Evolutionary conservation across 2,888 invertebrate species (phyloP), one percentile per base, ranked within the genome.

Genomic region (Lydus trimaculatus): DNA sequence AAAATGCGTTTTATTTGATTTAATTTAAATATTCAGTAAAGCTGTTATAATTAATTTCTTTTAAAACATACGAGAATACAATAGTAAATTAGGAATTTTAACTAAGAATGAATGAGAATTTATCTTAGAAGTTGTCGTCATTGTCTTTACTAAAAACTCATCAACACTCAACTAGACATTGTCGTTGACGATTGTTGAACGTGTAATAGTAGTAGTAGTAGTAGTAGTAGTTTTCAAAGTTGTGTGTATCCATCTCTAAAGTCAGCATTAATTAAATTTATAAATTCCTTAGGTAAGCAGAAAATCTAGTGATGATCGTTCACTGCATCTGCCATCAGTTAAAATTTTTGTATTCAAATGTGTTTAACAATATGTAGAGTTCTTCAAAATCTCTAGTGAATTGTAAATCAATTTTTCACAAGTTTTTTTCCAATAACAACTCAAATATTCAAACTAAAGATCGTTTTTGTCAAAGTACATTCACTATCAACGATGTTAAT

Each of bases 241-340:
- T 20, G 20, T 48, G 2, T 48, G 6, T 48, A 20, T 25, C n/a
- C n/a, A 7, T 20, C 11, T n/a, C n/a, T 43, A 17, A 43, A 43
- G 52, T 52, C 52, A 52, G 52, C 52, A 52, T 52, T 52, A 52
- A 52, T 52, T 52, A 52, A 52, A 52, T 52, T 52, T 52, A 52
- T 52, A 52, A 52, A 52, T 25, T 23, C 25, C 11, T 13, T 25
- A 52, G 52, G 15, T 52, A 11, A 52, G 52, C 52, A 23, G 23
- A 13, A 52, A 52, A 11, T 52, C 23, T 13, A 52, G 23, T 4
- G 13, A 4, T 28, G 28, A 52, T 52, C 23, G 52, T 20, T 48
- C 20, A 48, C 9, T 43, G 17, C n/a, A 17, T 43, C 17, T 43
- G n/a, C 39, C 39, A 43, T 8, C 17, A 28, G 17, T 13, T 39